phyloP scores from a whole-genome alignment of 23 tunicate species.

The Trididemnum miniatum region DNA sequence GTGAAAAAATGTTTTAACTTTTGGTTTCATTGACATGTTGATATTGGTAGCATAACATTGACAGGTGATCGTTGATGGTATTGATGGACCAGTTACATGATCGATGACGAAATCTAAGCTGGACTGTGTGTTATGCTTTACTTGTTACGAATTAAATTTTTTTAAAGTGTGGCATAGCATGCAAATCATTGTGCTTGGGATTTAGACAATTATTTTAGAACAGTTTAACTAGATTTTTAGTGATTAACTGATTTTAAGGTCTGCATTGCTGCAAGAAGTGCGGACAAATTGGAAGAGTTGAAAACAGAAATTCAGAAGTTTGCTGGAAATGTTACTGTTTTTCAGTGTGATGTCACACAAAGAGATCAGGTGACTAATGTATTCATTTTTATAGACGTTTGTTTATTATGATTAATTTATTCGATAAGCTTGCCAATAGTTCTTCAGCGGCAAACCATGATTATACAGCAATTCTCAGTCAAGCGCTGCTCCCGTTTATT shows the following conservation, averaged over 20 bases:
- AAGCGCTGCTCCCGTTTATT: too few species aligned
- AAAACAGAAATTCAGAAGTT: conserved; percentile 39
- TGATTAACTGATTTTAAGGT: conserved; percentile 50
- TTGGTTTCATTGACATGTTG: too few species aligned
- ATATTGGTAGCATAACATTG: too few species aligned
- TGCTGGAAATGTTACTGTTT: conserved; percentile 29
- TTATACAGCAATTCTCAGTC: too few species aligned
- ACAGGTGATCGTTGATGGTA: too few species aligned
- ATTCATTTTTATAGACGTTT: not conserved
- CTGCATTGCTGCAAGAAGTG: conserved; percentile 82
- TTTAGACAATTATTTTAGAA: too few species aligned
- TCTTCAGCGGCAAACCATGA: too few species aligned
- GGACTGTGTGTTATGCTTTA: not conserved
- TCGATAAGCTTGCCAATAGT: too few species aligned
- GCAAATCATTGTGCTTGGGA: too few species aligned
- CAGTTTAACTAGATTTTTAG: conserved; percentile 56
- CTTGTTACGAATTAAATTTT: conserved; percentile 13
- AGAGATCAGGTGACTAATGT: conserved; percentile 52
- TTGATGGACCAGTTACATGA: too few species aligned
- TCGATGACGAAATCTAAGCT: too few species aligned
- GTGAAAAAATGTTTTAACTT: conserved; percentile 29
- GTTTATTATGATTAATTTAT: too few species aligned
- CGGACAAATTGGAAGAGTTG: conserved; percentile 44
- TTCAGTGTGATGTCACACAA: conserved; percentile 72
- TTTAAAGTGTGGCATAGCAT: conserved; percentile 71